Base-by-base conservation (phyloP, 1,140 invertebrate species). In the Geopemphigus sp. region DNA sequence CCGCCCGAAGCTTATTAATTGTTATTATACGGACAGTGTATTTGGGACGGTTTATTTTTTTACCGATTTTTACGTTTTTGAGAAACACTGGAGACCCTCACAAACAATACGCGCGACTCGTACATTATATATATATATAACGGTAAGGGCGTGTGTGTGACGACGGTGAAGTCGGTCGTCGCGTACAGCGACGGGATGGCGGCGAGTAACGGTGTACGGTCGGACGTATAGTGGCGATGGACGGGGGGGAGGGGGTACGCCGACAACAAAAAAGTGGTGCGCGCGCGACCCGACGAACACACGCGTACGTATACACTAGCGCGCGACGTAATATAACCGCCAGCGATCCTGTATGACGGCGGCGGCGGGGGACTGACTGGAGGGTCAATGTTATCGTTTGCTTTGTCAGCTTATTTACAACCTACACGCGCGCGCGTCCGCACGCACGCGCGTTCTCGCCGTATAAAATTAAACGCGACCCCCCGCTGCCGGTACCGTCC, bases 341-440 rank as follows among this genome's bases (percentile, higher is more conserved):
- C n/a, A n/a, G n/a, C n/a, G n/a, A n/a, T n/a, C n/a, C n/a, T n/a
- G n/a, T n/a, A n/a, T n/a, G n/a, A n/a, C n/a, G n/a, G 3, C 61
- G 2, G 8, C 15, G 1, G 15, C 15, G 26, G 61, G 3, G 59
- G 19, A 14, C 0, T 24, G n/a, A 14, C 24, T 10, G 39, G n/a
- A 3, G 63, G 64, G 45, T 50, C 66, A 66, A 14, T 39, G 63
- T 66, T 68, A 50, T 50, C 66, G 66, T 68, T 68, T 22, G 66
- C 39, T 14, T 68, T 68, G 45, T 68, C 66, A 22, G 66, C 39
- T n/a, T 50, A 68, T 50, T n/a, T 68, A 68, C 24, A 68, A 54
- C 53, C n/a, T n/a, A n/a, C 61, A 39, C 50, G n/a, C n/a, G n/a
- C n/a, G n/a, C n/a, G n/a, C 4, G 17, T 8, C 29, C 39, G 45